These are phyloP conservation scores for Ptychochromis oligacanthus DNA, from an alignment of 2,113 vertebrate species.

Conservation along the genomic window DNA sequence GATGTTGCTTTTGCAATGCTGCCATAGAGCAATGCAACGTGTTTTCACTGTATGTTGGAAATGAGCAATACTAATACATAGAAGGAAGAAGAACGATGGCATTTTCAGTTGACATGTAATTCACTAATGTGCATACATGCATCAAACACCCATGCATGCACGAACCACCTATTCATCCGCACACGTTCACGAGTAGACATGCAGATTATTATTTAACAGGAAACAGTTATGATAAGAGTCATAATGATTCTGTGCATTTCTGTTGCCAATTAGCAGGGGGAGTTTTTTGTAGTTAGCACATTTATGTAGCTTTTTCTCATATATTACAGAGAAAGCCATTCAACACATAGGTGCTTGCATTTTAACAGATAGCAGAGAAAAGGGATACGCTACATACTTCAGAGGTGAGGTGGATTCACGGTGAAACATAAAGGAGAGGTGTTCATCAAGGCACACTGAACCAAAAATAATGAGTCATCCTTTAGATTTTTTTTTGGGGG, in stretches of 20 bases:
- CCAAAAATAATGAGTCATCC: slow-evolving; percentile 67
- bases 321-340: slow-evolving; percentile 28
- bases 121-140: slow-evolving; percentile 12
- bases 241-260: slow-evolving; percentile 36
- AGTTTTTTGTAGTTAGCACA: slow-evolving; percentile 17
- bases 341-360: slow-evolving; percentile 50
- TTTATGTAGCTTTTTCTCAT: slow-evolving; percentile 8
- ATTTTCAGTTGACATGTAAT: background rate
- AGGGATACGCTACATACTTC: slow-evolving; percentile 40
- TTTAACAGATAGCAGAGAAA: slow-evolving; percentile 39
- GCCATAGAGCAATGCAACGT: slow-evolving; percentile 72
- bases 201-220: slow-evolving; percentile 8
- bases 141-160: slow-evolving; percentile 6
- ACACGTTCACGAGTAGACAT: slow-evolving; percentile 16
- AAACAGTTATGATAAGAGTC: slow-evolving; percentile 37
- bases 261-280: slow-evolving; percentile 18
- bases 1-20: slow-evolving; percentile 43
- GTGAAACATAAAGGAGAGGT: slow-evolving; percentile 55
- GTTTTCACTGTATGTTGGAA: slow-evolving; percentile 56
- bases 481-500: slow-evolving; percentile 24
- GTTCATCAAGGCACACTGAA: slow-evolving; percentile 64
- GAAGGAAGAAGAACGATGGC: background rate
- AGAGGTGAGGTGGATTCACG: slow-evolving; percentile 49
- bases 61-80: slow-evolving; percentile 26
- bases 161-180: background rate